Percentiles rank a stretch among this genome's conserved stretches.
These are phyloP conservation scores for Punctoribates punctum DNA, from an alignment of 2,888 invertebrate genomes.

Conservation along the genomic window DNA sequence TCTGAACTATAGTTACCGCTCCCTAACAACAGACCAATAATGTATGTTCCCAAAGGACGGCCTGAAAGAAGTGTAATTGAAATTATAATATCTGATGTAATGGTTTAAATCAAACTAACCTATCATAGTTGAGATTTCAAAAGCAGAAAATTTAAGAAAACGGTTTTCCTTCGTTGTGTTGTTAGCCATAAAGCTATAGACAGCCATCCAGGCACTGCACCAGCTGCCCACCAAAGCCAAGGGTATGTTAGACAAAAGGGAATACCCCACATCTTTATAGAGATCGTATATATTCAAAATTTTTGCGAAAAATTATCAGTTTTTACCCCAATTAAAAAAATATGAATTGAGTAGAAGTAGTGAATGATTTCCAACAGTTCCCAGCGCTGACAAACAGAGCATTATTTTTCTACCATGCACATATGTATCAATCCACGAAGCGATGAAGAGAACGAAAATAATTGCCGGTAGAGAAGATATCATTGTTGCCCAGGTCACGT, in stretches of 20 bases:
- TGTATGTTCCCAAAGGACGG: too few species aligned
- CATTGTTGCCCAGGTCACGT: not conserved
- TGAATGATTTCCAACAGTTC: not conserved
- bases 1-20: too few species aligned
- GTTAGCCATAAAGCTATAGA: slow-evolving; percentile 37
- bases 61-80: not conserved
- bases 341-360: not conserved
- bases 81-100: too few species aligned
- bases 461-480: slow-evolving; percentile 11
- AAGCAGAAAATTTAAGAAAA: not conserved
- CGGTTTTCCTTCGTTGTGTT: slow-evolving; percentile 19
- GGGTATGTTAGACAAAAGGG: too few species aligned
- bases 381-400: not conserved
- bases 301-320: not conserved
- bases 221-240: slow-evolving; percentile 1
- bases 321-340: not conserved
- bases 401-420: not conserved
- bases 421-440: slow-evolving; percentile 33
- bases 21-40: too few species aligned
- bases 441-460: slow-evolving; percentile 21
- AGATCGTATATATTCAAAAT: not conserved
- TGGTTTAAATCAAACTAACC: too few species aligned
- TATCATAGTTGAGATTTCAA: slow-evolving; percentile 22
- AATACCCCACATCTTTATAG: not conserved
- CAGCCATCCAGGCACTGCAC: not conserved